phyloP scores from a whole-genome alignment of 2,797 vertebrate species.

The Argya squamiceps region DNA sequence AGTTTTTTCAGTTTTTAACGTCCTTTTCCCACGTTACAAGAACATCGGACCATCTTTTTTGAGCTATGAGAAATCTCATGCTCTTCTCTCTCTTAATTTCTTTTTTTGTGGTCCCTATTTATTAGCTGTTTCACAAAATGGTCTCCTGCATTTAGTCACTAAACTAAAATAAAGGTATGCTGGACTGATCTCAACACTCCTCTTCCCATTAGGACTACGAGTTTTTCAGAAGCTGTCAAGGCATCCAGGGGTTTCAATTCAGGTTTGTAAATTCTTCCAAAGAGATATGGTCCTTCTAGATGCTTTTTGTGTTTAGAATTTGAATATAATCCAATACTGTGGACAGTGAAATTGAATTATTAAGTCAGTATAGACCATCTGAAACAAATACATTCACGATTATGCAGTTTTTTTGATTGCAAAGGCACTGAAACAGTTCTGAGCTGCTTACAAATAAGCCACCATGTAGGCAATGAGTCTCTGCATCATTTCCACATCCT shows the following conservation, averaged over 20 bases:
- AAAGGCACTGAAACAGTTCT: slow-evolving; percentile 79
- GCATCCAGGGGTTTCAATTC: slow-evolving; percentile 6
- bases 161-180: background rate
- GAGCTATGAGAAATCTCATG: background rate
- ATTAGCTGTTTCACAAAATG: background rate
- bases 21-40: background rate
- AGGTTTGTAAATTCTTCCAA: slow-evolving; percentile 3
- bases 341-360: slow-evolving; percentile 26
- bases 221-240: slow-evolving; percentile 25
- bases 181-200: background rate
- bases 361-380: slow-evolving; percentile 10
- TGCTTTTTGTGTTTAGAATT: slow-evolving; percentile 15
- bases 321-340: background rate
- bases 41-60: background rate
- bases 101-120: background rate
- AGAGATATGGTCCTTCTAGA: background rate
- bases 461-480: slow-evolving; percentile 8
- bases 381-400: slow-evolving; percentile 62
- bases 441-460: slow-evolving; percentile 55
- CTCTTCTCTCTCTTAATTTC: background rate
- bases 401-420: slow-evolving; percentile 63
- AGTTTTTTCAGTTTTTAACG: background rate
- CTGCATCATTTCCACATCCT: background rate
- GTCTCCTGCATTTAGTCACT: background rate
- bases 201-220: background rate